Evolutionary conservation across 2,797 vertebrate genomes (phyloP).

Genomic region (Taenioides sp.): DNA sequence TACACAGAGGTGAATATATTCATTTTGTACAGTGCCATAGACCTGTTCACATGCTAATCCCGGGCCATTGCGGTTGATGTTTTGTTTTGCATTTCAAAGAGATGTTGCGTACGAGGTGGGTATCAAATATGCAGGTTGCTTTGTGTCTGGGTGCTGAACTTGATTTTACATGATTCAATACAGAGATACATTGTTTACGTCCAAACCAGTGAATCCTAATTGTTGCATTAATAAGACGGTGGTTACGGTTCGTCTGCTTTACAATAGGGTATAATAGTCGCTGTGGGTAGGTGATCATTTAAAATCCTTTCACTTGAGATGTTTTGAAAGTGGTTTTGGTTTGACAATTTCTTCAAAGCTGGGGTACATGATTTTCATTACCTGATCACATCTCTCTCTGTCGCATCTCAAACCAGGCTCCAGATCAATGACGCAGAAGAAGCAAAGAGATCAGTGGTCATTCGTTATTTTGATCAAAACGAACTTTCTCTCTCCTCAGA

Average conservation of each 20-base stretch:
- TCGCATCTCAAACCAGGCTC: no score
- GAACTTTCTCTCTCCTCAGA: no score
- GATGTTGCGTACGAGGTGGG: neutral
- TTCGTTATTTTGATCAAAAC: no score
- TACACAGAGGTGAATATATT: conserved; percentile 11
- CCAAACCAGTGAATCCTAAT: conserved; percentile 1
- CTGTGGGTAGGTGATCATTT: neutral
- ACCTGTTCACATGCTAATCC: conserved; percentile 18
- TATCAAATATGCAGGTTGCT: conserved; percentile 24
- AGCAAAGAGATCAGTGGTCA: no score
- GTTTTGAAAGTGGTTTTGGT: neutral
- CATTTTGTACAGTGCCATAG: conserved; percentile 1
- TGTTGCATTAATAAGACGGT: neutral
- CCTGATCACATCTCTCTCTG: no score
- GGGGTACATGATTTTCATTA: no score
- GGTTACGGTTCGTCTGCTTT: neutral
- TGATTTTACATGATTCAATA: conserved; percentile 14
- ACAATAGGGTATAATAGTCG: neutral
- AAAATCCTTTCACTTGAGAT: neutral
- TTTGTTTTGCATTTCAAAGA: conserved; percentile 26
- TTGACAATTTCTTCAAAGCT: neutral
- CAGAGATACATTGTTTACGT: neutral
- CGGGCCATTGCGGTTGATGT: conserved; percentile 2
- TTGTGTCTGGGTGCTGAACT: neutral
- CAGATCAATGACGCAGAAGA: no score